Base-by-base conservation (phyloP, 1,140 invertebrate species). In the Myzus persicae region DNA sequence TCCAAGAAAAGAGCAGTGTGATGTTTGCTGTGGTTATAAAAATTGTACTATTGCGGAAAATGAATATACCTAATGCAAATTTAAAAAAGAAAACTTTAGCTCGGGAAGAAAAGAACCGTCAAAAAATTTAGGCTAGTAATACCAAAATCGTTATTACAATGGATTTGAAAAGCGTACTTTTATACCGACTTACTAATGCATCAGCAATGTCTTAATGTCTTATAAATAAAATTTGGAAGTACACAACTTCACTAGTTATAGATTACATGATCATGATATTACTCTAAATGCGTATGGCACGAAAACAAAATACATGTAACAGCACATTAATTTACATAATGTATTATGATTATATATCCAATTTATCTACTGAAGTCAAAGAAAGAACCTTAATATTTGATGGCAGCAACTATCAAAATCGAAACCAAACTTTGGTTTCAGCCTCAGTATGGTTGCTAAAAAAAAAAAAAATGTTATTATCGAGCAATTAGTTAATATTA, bases 371-470 rank as follows among this genome's bases (percentile, higher is more conserved):
- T 59, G 90, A 90, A n/a, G 92, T 42, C 54, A 91, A 93, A 90
- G 40, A 93, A 48, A 59, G 94, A 40, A 87, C 93, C 38, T 59
- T 94, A 24, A 94, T 94, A 90, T 94, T 94, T 51, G 94, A 94
- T 94, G 94, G 94, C 31, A 94, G 94, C 93, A 94, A 93, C 51
- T 94, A 94, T 81, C 94, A 94, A 91, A 94, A 94, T 54, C 40
- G 94, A 91, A 94, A 94, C 82, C 93, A 92, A 93, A 89, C 94
- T 26, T 88, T 94, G n/a, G 90, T 93, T 95, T 90, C 94, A 97
- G 98, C 97, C 46, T 93, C 42, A 36, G 48, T 84, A 82, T 81
- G 36, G n/a, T 90, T 67, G 90, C 81, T 84, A 92, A 54, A 76
- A 81, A 76, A 67, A 81, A 76, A 67, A 84, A 48, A 46, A 31